These are phyloP conservation scores for Clusia tigrina DNA, from an alignment of 2,888 invertebrate genomes.

Conservation along the genomic window DNA sequence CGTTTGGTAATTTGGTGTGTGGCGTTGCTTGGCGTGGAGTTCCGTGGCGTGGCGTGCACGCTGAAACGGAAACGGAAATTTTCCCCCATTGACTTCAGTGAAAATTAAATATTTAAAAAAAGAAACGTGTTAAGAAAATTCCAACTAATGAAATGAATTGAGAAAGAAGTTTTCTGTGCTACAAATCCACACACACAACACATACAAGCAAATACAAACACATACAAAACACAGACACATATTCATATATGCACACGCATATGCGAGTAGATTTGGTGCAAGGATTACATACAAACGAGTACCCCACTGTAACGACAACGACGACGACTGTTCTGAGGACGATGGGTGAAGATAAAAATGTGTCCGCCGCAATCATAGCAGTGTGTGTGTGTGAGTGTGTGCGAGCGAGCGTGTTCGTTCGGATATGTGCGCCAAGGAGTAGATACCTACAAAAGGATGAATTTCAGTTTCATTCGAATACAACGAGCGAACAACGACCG, in stretches of 20 bases:
- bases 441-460: slow-evolving; percentile 49
- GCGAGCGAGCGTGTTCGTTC: slow-evolving; percentile 18
- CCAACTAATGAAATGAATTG: not conserved
- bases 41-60: too few relatives aligned
- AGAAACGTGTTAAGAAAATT: slow-evolving; percentile 12
- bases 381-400: slow-evolving; percentile 13
- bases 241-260: slow-evolving; percentile 16
- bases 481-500: slow-evolving; percentile 34
- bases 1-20: not conserved
- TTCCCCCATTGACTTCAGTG: slow-evolving; percentile 10
- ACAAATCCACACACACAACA: too few relatives aligned
- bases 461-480: slow-evolving; percentile 44
- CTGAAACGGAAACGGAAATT: slow-evolving; percentile 17
- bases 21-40: too few relatives aligned
- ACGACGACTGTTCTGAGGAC: slow-evolving; percentile 42
- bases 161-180: slow-evolving; percentile 26
- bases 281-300: slow-evolving; percentile 31
- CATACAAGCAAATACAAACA: too few relatives aligned
- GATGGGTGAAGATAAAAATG: slow-evolving; percentile 44
- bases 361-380: slow-evolving; percentile 35
- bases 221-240: slow-evolving; percentile 21
- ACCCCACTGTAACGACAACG: slow-evolving; percentile 44
- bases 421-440: slow-evolving; percentile 34
- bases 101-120: slow-evolving; percentile 5
- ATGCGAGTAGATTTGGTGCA: slow-evolving; percentile 13